Evolutionary conservation across 2,113 vertebrate genomes (phyloP).

Genomic region (Microtus richardsoni): DNA sequence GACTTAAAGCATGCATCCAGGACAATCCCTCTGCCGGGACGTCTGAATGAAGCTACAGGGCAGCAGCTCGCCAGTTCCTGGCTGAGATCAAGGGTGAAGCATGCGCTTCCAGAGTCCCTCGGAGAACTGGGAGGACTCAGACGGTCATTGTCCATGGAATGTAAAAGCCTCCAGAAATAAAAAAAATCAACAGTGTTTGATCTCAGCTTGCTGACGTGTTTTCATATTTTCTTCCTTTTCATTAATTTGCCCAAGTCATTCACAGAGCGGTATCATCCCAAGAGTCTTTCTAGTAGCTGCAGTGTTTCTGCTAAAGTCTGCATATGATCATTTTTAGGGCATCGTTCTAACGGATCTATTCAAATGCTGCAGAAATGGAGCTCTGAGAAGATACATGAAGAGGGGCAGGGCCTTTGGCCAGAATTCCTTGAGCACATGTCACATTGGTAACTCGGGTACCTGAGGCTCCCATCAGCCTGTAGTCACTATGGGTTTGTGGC

Average conservation of each 20-base stretch:
- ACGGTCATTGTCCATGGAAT: neutral
- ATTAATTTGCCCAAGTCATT: neutral
- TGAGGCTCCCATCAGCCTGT: neutral
- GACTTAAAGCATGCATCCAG: neutral
- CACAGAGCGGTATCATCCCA: neutral
- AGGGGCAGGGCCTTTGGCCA: neutral
- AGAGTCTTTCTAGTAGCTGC: neutral
- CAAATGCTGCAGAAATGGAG: neutral
- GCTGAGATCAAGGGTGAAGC: neutral
- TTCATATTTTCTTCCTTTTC: neutral
- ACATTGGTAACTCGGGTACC: neutral
- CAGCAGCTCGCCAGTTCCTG: neutral
- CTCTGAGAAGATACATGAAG: neutral
- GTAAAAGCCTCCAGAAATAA: neutral
- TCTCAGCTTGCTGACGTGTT: neutral
- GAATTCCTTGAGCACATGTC: neutral
- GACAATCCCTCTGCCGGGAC: neutral
- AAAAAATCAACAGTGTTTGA: neutral
- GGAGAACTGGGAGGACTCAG: neutral
- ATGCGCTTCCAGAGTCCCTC: neutral
- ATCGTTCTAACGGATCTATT: neutral
- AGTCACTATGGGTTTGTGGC: neutral
- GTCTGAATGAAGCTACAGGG: neutral
- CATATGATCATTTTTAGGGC: neutral
- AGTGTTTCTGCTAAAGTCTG: neutral